phyloP scores from a whole-genome alignment of 2,113 vertebrate species.

The Hippocampus comes region DNA sequence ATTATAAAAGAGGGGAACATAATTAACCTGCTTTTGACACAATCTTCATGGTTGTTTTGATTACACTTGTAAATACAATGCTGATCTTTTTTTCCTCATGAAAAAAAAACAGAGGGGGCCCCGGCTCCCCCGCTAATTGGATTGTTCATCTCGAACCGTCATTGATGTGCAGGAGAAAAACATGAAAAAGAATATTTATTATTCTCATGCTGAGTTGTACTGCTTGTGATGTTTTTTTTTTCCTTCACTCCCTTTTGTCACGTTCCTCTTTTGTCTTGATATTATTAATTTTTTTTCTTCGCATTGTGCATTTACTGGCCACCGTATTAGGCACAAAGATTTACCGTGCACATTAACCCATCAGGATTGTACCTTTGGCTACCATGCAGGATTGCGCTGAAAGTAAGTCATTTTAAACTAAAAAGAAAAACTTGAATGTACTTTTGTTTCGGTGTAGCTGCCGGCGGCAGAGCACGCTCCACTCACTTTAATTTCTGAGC shows the following conservation, averaged over 20 bases:
- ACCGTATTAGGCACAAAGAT: background rate
- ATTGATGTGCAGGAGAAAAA: conserved; percentile 31
- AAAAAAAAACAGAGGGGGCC: conserved; percentile 39
- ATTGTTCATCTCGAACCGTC: conserved; percentile 52
- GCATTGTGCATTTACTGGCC: background rate
- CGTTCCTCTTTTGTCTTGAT: conserved; percentile 8
- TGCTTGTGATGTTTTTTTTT: background rate
- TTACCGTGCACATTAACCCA: too few species aligned
- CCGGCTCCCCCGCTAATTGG: conserved; percentile 60
- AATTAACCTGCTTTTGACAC: conserved; percentile 69
- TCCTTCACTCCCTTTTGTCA: background rate
- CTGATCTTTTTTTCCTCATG: conserved; percentile 42
- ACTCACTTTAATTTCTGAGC: too few species aligned
- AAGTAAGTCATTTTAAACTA: too few species aligned
- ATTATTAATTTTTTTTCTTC: background rate
- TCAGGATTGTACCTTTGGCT: too few species aligned
- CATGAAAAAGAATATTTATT: conserved; percentile 4
- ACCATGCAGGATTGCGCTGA: too few species aligned
- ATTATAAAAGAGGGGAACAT: conserved; percentile 46
- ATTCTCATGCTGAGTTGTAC: conserved; percentile 9
- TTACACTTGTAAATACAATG: conserved; percentile 62
- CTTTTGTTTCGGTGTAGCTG: too few species aligned
- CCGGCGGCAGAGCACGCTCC: too few species aligned
- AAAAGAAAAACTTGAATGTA: too few species aligned
- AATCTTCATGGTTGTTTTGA: conserved; percentile 60